phyloP scores from a whole-genome alignment of 2,113 vertebrate genomes.

The Saccopteryx bilineata region DNA sequence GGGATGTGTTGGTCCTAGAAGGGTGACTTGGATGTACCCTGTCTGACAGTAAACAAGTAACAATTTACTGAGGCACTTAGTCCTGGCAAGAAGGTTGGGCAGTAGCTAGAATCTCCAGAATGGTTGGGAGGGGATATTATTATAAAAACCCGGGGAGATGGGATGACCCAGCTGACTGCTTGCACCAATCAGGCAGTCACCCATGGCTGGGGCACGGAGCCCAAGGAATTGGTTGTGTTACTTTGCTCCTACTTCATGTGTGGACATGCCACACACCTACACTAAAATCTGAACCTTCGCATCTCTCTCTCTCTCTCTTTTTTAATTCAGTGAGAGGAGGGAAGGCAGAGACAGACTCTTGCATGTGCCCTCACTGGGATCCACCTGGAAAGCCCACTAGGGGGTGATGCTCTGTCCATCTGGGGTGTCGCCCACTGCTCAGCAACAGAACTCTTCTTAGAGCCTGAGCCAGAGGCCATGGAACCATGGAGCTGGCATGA shows the following conservation, averaged over 20 bases:
- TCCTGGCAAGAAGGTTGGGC: background rate
- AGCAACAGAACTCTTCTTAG: too few species aligned
- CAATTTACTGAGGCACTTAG: background rate
- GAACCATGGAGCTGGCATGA: too few species aligned
- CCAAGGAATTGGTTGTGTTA: background rate
- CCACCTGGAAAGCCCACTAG: too few species aligned
- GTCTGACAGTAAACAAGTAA: background rate
- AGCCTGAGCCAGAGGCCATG: too few species aligned
- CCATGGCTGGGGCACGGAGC: fast-evolving
- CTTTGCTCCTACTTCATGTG: background rate
- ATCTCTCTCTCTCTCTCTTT: background rate
- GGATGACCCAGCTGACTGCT: background rate
- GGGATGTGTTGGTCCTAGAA: background rate
- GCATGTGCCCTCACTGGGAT: too few species aligned
- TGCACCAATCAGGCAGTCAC: fast-evolving
- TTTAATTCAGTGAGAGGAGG: background rate
- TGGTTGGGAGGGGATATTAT: background rate
- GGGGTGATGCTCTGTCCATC: too few species aligned
- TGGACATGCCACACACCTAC: background rate
- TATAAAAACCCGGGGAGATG: background rate
- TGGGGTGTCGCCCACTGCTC: too few species aligned
- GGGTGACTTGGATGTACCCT: background rate
- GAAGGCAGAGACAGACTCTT: background rate
- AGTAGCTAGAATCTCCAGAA: background rate
- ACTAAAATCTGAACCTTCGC: background rate